Base-by-base conservation (phyloP, 1,140 invertebrate species). In the Drosophila trapezifrons region DNA sequence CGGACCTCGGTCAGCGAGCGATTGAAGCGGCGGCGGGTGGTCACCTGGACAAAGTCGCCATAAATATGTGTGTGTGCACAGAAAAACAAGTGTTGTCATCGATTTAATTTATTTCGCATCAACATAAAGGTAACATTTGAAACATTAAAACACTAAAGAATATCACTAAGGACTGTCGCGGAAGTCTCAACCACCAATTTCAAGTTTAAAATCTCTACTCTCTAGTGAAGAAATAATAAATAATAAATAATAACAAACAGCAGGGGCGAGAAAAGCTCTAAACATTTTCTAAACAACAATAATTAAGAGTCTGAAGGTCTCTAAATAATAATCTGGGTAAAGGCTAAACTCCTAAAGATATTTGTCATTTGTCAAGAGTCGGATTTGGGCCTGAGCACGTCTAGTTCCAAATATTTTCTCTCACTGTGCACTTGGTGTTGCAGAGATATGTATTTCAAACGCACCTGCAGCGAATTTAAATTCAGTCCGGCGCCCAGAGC, bases 1-100 rank as follows among this genome's bases (percentile, higher is more conserved):
- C 94, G 91, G 18, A 94, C 95, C 78, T 96, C 95, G 1, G 95
- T 95, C 38, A 95, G 84, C 4, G 95, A 95, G 37, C 95, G 91
- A 35, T 94, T 92, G 6, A 95, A 92, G 63, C 93, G 92, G 20
- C 93, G 92, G 8, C 94, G 90, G 46, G 83, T 92, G n/a, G 90
- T 82, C 17, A 92, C 90, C 91, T 92, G 42, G 8, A 66, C 42
- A 37, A 13, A 37, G 17, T 18, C 18, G 27, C 10, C 45, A 35
- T 25, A 17, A 12, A 27, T 27, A 54, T 22, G 13, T 15, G 17
- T 35, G 42, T 10, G 38, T 18, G 20, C 8, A 64, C 59, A 42
- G 25, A 40, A 18, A 64, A 49, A 22, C 45, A 45, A 18, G 29
- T 43, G 38, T 42, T 29, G 29, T 18, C 43, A 56, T 42, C 5